Percentiles rank a stretch among this genome's conserved stretches.
phyloP scores from a whole-genome alignment of 2,113 vertebrate species.

The Orthonyx spaldingii region DNA sequence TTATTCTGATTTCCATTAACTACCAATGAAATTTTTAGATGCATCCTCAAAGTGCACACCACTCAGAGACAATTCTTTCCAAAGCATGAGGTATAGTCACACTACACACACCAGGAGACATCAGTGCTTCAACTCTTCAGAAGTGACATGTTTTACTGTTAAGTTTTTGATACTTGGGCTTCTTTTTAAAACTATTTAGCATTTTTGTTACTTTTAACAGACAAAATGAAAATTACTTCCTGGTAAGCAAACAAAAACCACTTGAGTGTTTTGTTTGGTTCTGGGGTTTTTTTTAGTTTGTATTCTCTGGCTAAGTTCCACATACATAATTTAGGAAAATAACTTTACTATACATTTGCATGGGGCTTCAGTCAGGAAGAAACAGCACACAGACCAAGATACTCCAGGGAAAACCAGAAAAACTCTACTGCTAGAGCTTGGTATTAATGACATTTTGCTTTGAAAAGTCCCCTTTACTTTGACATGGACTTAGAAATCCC shows the following conservation, averaged over 20 bases:
- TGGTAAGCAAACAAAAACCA: neutral
- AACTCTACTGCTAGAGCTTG: neutral
- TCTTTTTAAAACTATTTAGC: neutral
- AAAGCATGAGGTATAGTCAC: neutral
- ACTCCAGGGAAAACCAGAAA: neutral
- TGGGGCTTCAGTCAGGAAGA: neutral
- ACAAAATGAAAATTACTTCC: neutral
- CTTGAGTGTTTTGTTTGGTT: neutral
- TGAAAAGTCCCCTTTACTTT: neutral
- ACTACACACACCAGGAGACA: neutral
- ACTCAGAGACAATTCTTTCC: neutral
- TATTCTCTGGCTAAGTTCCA: neutral
- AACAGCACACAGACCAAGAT: neutral
- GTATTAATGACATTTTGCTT: neutral
- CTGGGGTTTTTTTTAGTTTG: neutral
- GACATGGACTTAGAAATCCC: neutral
- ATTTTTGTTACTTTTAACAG: conserved; percentile 3
- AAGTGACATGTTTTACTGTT: neutral
- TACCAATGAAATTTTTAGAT: neutral
- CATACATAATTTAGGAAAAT: neutral
- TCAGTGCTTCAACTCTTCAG: neutral
- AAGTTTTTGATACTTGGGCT: neutral
- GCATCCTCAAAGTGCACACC: neutral
- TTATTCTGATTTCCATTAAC: neutral
- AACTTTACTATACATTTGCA: neutral